Percentiles rank a stretch among this genome's conserved stretches.
These are phyloP conservation scores for Cataglyphis cursor DNA, from an alignment of 2,888 invertebrate species.

Conservation along the genomic window DNA sequence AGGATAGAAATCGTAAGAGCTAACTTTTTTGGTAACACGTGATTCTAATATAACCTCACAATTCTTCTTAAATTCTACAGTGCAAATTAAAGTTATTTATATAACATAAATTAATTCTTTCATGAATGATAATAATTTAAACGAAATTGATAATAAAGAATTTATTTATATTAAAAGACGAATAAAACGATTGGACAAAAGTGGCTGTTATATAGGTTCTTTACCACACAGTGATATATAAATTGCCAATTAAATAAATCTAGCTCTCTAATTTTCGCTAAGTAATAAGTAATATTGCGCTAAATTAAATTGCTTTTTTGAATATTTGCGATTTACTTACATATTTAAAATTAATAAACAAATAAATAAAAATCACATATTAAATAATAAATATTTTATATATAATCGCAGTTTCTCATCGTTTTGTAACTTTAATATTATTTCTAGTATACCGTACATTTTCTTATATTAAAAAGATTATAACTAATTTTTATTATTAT, in stretches of 20 bases:
- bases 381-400: not conserved
- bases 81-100: not conserved
- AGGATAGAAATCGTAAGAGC: not conserved
- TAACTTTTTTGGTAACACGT: not conserved
- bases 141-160: not conserved
- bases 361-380: not conserved
- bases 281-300: not conserved
- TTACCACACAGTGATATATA: not conserved
- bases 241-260: not conserved
- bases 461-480: not conserved
- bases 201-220: not conserved
- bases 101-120: not conserved
- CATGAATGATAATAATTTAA: not conserved
- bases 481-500: not conserved
- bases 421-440: not conserved
- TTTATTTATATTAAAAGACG: not conserved
- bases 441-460: not conserved
- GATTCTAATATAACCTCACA: not conserved
- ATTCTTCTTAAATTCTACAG: not conserved
- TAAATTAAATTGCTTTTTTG: too few relatives aligned
- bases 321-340: not conserved
- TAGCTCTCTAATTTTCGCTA: not conserved
- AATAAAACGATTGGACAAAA: not conserved
- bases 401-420: not conserved
- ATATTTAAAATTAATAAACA: not conserved